phyloP scores from a whole-genome alignment of 2,888 invertebrate genomes.

The Periphyllus acericola region DNA sequence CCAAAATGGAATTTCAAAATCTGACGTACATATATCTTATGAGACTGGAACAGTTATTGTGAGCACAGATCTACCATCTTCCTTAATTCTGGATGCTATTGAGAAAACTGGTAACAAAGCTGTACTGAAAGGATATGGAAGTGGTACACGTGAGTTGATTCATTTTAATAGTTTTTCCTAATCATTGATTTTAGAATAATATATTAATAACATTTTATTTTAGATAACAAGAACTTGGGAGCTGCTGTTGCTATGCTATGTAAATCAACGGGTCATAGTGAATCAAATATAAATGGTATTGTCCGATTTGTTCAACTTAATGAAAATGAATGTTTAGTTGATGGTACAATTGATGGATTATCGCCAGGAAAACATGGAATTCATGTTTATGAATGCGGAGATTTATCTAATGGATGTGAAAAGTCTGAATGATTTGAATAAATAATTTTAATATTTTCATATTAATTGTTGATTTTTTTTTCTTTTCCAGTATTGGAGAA shows the following conservation, averaged over 20 bases:
- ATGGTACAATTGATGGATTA: constrained; percentile 84
- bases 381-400: constrained; percentile 79
- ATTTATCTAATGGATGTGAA: constrained; percentile 74
- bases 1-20: constrained; percentile 68
- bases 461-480: background rate
- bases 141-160: constrained; percentile 22
- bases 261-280: constrained; percentile 68
- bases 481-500: constrained; percentile 71
- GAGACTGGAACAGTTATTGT: constrained; percentile 77
- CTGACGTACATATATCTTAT: constrained; percentile 70
- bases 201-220: constrained; percentile 63
- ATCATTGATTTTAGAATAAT: background rate
- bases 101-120: constrained; percentile 77
- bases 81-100: constrained; percentile 70
- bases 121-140: constrained; percentile 82
- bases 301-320: constrained; percentile 78
- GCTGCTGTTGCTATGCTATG: constrained; percentile 80
- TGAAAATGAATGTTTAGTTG: constrained; percentile 75
- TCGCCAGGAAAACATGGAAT: constrained; percentile 73
- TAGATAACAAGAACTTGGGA: constrained; percentile 64
- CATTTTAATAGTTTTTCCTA: constrained; percentile 25
- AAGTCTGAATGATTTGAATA: constrained; percentile 67
- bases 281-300: constrained; percentile 70
- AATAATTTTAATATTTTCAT: background rate
- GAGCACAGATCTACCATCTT: constrained; percentile 74